Conservation (phyloP, 2,797 vertebrate species). For the Galagoides demidoff region DNA sequence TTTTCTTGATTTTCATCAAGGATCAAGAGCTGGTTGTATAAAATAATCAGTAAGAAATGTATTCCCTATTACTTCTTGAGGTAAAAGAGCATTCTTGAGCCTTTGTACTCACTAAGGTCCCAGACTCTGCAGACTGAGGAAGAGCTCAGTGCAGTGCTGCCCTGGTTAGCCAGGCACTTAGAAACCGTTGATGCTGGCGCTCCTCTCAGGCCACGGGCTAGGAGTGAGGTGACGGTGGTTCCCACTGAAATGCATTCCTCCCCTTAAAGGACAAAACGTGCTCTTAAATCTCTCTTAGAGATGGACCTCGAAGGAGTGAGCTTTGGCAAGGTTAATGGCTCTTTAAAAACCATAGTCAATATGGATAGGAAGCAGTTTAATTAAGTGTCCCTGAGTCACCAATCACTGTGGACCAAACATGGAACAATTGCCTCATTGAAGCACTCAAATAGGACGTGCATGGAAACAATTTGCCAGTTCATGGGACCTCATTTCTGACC, state of each 20-base stretch:
- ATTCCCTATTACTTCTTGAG: neutral
- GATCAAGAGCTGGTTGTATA: conserved; percentile 1
- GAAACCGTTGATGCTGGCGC: neutral
- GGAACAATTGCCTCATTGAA: conserved; percentile 85
- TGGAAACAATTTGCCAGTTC: conserved; percentile 84
- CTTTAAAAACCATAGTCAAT: conserved; percentile 79
- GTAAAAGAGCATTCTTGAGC: neutral
- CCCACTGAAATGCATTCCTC: conserved; percentile 53
- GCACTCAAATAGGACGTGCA: conserved; percentile 75
- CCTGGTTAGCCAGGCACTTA: conserved; percentile 49
- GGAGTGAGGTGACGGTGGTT: conserved; percentile 45
- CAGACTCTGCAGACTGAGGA: conserved; percentile 27
- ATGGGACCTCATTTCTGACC: conserved; percentile 79
- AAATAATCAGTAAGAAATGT: neutral
- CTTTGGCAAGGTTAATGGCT: conserved; percentile 79
- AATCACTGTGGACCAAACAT: conserved; percentile 78
- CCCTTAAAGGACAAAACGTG: conserved; percentile 48
- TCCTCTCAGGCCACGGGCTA: neutral
- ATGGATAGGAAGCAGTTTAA: conserved; percentile 80
- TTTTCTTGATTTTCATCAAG: conserved; percentile 31
- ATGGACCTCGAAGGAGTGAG: conserved; percentile 51
- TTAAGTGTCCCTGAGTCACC: conserved; percentile 83
- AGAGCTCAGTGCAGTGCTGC: neutral
- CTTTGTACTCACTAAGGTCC: neutral
- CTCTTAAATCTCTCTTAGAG: conserved; percentile 76